phyloP scores from a whole-genome alignment of 2,888 invertebrate species.

The Hyppa rectilinea region DNA sequence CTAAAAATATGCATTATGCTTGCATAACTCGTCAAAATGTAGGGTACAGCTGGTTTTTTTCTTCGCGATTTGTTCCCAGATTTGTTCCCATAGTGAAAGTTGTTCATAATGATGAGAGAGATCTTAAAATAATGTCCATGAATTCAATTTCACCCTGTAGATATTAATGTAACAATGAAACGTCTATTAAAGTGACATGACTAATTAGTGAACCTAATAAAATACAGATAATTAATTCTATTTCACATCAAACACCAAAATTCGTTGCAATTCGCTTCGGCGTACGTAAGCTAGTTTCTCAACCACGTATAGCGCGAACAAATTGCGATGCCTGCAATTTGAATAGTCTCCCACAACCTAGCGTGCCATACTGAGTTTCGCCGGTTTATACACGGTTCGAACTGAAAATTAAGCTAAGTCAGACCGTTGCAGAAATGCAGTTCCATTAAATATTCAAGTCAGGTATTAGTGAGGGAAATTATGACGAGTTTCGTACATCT shows the following conservation, averaged over 20 bases:
- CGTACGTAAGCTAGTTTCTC: conserved; percentile 9
- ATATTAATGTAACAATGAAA: no score
- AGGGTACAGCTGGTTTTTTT: no score
- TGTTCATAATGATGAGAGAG: no score
- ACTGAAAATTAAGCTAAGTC: conserved; percentile 68
- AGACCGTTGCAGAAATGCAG: conserved; percentile 60
- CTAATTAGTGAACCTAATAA: conserved; percentile 9
- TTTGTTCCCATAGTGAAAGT: no score
- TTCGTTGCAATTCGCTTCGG: conserved; percentile 35
- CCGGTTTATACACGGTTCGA: conserved; percentile 50
- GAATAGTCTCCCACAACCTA: background rate
- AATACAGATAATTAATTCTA: conserved; percentile 32
- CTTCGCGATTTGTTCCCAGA: no score
- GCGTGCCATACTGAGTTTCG: conserved; percentile 34
- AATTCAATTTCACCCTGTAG: no score
- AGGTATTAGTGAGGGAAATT: conserved; percentile 61
- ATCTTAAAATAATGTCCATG: no score
- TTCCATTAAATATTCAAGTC: conserved; percentile 68
- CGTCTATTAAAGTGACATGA: background rate
- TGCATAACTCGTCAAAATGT: no score
- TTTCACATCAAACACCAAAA: conserved; percentile 39
- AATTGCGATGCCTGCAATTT: conserved; percentile 36
- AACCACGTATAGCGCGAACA: conserved; percentile 28
- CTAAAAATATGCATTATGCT: no score
- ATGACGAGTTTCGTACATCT: conserved; percentile 48